phyloP scores from a whole-genome alignment of 2,113 vertebrate genomes.

The Ascaphus truei region DNA sequence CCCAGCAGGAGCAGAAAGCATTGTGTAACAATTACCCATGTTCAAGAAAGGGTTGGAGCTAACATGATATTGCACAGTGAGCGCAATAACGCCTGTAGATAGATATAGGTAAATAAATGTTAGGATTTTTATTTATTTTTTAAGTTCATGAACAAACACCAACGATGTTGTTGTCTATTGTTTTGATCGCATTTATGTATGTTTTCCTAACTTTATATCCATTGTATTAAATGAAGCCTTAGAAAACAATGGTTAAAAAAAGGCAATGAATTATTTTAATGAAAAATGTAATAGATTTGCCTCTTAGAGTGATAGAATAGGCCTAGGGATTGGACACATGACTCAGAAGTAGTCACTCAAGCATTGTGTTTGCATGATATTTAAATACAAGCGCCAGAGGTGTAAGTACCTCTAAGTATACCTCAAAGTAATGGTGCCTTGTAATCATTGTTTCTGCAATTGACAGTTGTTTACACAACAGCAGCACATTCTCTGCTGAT shows the following conservation, averaged over 20 bases:
- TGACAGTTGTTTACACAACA: slow-evolving; percentile 85
- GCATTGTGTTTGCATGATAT: slow-evolving; percentile 77
- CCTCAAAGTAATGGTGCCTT: slow-evolving; percentile 76
- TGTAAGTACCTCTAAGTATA: slow-evolving; percentile 75
- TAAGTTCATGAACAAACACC: not conserved
- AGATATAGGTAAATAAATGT: too few relatives aligned
- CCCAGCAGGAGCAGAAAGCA: too few relatives aligned
- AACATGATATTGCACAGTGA: too few relatives aligned
- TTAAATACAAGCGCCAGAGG: slow-evolving; percentile 74
- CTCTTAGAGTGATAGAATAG: slow-evolving; percentile 76
- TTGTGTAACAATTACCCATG: too few relatives aligned
- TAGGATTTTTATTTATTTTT: too few relatives aligned
- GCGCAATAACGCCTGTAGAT: too few relatives aligned
- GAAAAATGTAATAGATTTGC: slow-evolving; percentile 76
- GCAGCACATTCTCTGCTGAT: slow-evolving; percentile 73
- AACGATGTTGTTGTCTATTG: not conserved
- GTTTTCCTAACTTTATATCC: slow-evolving; percentile 49
- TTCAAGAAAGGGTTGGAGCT: too few relatives aligned
- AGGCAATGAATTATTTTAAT: slow-evolving; percentile 70
- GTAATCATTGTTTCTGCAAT: slow-evolving; percentile 81
- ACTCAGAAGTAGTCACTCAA: slow-evolving; percentile 67
- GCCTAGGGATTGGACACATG: slow-evolving; percentile 60
- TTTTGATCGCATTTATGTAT: not conserved
- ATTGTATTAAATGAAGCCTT: slow-evolving; percentile 67
- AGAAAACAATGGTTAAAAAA: slow-evolving; percentile 74